These are phyloP conservation scores for Lysandra bellargus DNA, from an alignment of 2,888 invertebrate species.

Conservation along the genomic window DNA sequence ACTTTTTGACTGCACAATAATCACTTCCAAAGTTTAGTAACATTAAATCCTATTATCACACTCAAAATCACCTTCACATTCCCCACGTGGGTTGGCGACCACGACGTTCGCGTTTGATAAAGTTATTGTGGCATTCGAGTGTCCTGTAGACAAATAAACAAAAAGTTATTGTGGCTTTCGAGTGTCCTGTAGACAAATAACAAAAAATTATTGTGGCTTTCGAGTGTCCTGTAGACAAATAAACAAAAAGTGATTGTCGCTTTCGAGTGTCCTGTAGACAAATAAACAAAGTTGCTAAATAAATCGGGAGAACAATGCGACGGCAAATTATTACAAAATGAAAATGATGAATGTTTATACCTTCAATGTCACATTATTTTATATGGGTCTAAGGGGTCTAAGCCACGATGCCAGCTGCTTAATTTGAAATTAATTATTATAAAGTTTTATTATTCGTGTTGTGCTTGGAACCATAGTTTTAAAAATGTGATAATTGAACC, in stretches of 20 bases:
- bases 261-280: constrained; percentile 31
- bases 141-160: constrained; percentile 30
- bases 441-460: too few species aligned
- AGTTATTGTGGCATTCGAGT: constrained; percentile 33
- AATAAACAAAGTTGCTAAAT: neutral
- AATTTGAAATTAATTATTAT: too few species aligned
- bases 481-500: too few species aligned
- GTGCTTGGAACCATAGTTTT: too few species aligned
- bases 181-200: constrained; percentile 28
- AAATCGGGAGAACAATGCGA: neutral
- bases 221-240: constrained; percentile 30
- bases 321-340: neutral
- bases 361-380: neutral
- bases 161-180: constrained; percentile 30
- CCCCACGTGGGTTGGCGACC: constrained; percentile 22
- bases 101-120: constrained; percentile 33
- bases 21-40: neutral
- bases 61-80: constrained; percentile 28
- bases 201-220: constrained; percentile 27
- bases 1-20: neutral
- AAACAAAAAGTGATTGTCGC: constrained; percentile 19
- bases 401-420: too few species aligned
- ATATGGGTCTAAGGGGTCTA: too few species aligned
- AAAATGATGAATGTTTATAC: neutral
- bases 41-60: constrained; percentile 35